Evolutionary conservation across 2,113 vertebrate genomes (phyloP), one percentile per base, ranked within the genome.

Genomic region (Gracilinanus agilis): DNA sequence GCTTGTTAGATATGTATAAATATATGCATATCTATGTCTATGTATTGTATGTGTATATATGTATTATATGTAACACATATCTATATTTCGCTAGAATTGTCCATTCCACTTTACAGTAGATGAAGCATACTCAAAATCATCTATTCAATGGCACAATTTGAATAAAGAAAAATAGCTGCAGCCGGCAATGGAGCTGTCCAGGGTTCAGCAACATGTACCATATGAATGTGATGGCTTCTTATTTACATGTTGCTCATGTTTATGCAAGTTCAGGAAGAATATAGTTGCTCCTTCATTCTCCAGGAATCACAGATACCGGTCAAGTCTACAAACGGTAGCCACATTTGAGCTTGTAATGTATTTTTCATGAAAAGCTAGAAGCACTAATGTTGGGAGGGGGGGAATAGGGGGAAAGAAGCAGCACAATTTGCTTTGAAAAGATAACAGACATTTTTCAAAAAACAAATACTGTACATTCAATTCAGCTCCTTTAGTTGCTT

Each of bases 211-310:
- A 29, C 83, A 88, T 3, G 11, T 27, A 54, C 95, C 93, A 94
- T 92, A 95, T 94, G 92, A 96, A 95, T 44, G 7, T 95, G 93
- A 61, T 24, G 23, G 40, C 49, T 97, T 96, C 97, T 97, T 98
- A 98, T 98, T 98, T 98, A 97, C 94, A 96, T 97, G 96, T 97
- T 24, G 83, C 96, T 98, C 97, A 97, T 98, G 97, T 98, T 98
- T 98, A 98, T 97, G 95, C 97, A 98, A 98, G 90, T 95, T 97
- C 95, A 97, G 95, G 90, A 94, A 96, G 92, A 97, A 96, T 97
- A 97, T 94, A 98, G 96, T 96, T 95, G 94, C 95, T 97, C 90
- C 95, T 75, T 96, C 97, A 92, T 98, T 98, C 96, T 96, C 93
- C 94, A 92, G 97, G 93, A 98, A 98, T 93, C 95, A 95, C 75